phyloP scores from a whole-genome alignment of 2,797 vertebrate genomes.

The Pseudomugil tenellus region DNA sequence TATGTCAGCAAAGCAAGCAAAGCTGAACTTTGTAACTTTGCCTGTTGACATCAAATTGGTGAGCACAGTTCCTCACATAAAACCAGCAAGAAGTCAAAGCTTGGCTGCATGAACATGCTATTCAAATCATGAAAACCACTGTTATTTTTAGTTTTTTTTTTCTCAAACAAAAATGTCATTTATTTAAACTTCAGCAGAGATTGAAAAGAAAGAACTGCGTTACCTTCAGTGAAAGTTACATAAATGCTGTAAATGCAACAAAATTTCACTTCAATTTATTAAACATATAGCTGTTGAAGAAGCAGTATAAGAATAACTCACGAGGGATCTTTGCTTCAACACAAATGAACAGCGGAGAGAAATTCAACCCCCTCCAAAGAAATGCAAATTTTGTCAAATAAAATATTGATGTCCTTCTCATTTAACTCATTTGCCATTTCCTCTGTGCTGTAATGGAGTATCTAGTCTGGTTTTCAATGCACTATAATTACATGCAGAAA shows the following conservation, averaged over 20 bases:
- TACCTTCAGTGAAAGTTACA: neutral
- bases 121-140: neutral
- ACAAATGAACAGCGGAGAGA: neutral
- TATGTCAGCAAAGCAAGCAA: neutral
- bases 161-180: neutral
- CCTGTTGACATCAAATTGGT: neutral
- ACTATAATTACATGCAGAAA: neutral
- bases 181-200: neutral
- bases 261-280: neutral
- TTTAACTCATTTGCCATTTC: neutral
- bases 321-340: neutral
- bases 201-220: no score
- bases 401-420: neutral
- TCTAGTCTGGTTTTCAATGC: neutral
- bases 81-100: neutral
- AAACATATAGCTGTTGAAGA: constrained; percentile 1
- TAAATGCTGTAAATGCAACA: neutral
- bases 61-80: neutral
- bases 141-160: neutral
- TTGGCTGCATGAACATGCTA: neutral
- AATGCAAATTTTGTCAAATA: neutral
- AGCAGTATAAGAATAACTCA: neutral
- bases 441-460: neutral
- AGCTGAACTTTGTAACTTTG: neutral
- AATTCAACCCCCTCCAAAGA: neutral